Percentiles rank a stretch among this genome's conserved stretches.
phyloP scores from a whole-genome alignment of 2,888 invertebrate genomes.

The Zaprionus obscuricornis region DNA sequence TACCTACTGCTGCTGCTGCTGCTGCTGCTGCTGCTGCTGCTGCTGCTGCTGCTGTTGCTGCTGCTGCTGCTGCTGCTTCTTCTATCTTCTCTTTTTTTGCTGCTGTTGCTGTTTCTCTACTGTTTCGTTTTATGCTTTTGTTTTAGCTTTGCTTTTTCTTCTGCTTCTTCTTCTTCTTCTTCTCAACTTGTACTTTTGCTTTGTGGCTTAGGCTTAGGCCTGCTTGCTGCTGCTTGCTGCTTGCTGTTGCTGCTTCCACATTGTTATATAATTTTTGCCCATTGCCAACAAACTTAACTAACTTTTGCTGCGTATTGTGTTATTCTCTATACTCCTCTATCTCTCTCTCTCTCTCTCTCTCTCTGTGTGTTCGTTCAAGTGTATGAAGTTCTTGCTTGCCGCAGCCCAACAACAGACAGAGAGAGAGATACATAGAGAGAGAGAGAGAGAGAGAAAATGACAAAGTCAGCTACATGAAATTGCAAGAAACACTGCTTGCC shows the following conservation, averaged over 20 bases:
- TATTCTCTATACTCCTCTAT: conserved; percentile 1
- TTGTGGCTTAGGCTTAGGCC: conserved; percentile 15
- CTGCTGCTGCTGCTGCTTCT: background rate
- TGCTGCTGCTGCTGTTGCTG: conserved; percentile 39
- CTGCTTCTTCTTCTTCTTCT: conserved; percentile 14
- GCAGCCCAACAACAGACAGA: conserved; percentile 42
- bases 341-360: conserved; percentile 10
- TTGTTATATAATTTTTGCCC: conserved; percentile 70
- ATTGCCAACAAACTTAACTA: conserved; percentile 50
- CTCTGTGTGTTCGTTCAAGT: conserved; percentile 61
- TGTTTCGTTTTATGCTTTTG: background rate
- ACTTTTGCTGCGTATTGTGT: conserved; percentile 36
- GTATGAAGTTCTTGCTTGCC: conserved; percentile 74
- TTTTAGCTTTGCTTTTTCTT: background rate
- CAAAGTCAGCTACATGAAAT: too few species aligned
- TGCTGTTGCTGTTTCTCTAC: conserved; percentile 13
- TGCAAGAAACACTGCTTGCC: conserved; percentile 20
- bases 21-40: conserved; percentile 6
- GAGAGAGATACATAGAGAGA: too few species aligned
- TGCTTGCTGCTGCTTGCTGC: conserved; percentile 19
- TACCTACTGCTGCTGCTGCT: conserved; percentile 24
- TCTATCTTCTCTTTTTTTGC: conserved; percentile 20
- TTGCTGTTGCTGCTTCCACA: conserved; percentile 54
- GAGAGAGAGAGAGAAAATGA: too few species aligned
- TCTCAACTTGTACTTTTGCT: conserved; percentile 64